Conservation (phyloP, 2,797 vertebrate genomes). For the Podarcis lilfordi region DNA sequence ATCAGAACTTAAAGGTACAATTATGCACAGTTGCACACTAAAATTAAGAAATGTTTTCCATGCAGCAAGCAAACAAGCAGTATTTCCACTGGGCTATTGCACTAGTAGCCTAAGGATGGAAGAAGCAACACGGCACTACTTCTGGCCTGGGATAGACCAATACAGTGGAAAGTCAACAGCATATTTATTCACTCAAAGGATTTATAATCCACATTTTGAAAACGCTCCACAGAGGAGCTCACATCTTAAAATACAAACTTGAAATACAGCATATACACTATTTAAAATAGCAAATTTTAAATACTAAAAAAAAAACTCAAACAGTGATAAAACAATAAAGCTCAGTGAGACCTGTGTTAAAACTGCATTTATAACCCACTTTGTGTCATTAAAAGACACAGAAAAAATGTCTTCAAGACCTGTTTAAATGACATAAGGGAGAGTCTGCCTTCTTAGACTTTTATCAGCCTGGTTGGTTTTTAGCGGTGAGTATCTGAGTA, state of each 20-base stretch:
- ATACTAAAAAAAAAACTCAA: background rate
- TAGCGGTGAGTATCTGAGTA: background rate
- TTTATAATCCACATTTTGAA: background rate
- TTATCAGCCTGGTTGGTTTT: no score
- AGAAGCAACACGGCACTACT: background rate
- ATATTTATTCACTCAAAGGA: background rate
- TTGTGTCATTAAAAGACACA: background rate
- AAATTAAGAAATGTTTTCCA: background rate
- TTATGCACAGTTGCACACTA: background rate
- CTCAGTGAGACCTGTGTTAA: background rate
- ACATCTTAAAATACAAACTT: background rate
- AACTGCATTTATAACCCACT: background rate
- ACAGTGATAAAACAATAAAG: background rate
- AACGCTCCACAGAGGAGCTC: background rate
- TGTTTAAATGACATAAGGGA: background rate
- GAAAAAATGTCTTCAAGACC: background rate
- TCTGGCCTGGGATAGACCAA: background rate
- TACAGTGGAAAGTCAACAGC: background rate
- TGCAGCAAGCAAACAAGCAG: background rate
- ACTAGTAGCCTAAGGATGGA: background rate
- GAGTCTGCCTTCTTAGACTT: no score
- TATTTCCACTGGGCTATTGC: background rate
- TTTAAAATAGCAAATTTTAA: background rate
- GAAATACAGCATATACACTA: background rate
- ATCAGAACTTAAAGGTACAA: background rate